A percentile compares a stretch with the other conserved stretches of the same genome.
phyloP scores from a whole-genome alignment of 1,140 invertebrate species.

The Forficula auricularia region DNA sequence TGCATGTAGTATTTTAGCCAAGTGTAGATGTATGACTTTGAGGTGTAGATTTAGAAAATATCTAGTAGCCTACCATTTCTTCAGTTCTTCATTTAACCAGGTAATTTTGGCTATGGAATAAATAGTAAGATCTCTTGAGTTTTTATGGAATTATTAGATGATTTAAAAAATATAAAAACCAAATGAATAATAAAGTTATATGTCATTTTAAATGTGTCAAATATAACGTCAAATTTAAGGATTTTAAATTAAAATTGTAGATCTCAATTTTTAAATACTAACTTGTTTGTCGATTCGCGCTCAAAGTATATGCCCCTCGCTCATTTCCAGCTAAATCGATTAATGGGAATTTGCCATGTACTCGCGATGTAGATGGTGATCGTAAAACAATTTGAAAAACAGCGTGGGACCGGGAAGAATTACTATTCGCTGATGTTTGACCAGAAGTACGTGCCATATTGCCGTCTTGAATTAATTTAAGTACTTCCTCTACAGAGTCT shows the following conservation, averaged over 20 bases:
- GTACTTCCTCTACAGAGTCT: constrained; percentile 69
- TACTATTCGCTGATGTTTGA: constrained; percentile 79
- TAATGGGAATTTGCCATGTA: constrained; percentile 95
- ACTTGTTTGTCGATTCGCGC: constrained; percentile 83
- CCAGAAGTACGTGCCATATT: constrained; percentile 73
- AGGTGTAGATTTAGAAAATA: no score
- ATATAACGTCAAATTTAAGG: no score
- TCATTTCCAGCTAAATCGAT: constrained; percentile 99
- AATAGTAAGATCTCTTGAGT: no score
- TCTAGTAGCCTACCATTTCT: no score
- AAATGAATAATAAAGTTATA: constrained; percentile 6
- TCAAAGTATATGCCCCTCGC: constrained; percentile 92
- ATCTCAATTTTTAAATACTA: constrained; percentile 19
- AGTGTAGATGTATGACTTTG: no score
- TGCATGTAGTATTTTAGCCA: no score
- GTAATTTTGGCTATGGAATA: no score
- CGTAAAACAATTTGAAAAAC: constrained; percentile 74
- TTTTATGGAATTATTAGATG: no score
- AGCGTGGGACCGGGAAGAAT: constrained; percentile 86
- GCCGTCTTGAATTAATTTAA: constrained; percentile 69
- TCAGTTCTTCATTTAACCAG: no score
- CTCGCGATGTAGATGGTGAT: constrained; percentile 43
- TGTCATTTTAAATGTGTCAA: no score
- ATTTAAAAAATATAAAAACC: no score
- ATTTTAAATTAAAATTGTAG: no score